Evolutionary conservation across 2,888 invertebrate genomes (phyloP), one percentile per base, ranked within the genome.

Genomic region (Megaustenia siamemsis): DNA sequence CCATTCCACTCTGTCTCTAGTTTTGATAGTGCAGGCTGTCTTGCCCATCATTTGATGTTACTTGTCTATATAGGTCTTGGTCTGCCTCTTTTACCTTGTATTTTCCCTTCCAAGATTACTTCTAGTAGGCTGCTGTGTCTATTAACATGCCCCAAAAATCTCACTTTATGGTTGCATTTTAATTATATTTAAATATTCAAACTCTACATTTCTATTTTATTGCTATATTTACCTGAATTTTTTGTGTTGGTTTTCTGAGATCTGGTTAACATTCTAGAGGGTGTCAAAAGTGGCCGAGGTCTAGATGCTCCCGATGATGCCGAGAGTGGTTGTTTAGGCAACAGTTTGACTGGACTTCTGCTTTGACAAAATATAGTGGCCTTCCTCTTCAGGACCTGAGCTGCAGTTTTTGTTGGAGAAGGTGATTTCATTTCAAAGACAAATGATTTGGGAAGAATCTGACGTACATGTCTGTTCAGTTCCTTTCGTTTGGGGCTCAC

Each of bases 361-460:
- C 83, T 82, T 73, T 89, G 88, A 63, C 85, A 86, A 53, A 86
- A 73, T 53, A 87, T 75, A 28, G 86, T 84, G 8, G 88, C 88
- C 56, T 84, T 86, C 83, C 83, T 90, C 79, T 90, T 89, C 10
- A 90, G 86, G 4, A 91, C 87, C 43, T 86, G 86, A 18, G 93
- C 93, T 24, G 90, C 92, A 76, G 91, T 91, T 82, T 93, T 93
- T 6, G 90, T 89, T 0, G 93, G 93, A 0, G 93, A 93, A 1
- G 88, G 73, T 8, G 88, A 85, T 69, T 89, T 88, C 24, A 88
- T 83, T 45, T 90, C 90, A 18, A 91, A 78, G 8, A 92, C 87
- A 84, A 92, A 90, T 24, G 92, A 91, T 87, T 93, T 93, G 0
- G 93, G 92, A 40, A 92, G 87, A 60, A 93, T 93, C n/a, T 92